Conservation (phyloP, 2,888 invertebrate species). For the Shargacucullia verbasci region DNA sequence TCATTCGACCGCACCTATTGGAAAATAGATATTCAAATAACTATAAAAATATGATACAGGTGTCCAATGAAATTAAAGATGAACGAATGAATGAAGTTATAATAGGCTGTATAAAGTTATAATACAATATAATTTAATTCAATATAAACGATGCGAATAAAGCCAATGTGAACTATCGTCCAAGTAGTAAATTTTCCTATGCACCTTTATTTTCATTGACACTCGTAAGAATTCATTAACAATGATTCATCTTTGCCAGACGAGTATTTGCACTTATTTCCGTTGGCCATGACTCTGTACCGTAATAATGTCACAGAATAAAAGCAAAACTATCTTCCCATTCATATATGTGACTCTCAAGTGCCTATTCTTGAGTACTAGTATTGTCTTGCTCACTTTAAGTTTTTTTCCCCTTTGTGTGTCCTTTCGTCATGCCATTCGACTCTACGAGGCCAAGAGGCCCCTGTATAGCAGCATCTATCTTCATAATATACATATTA, state of each 20-base stretch:
- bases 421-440: slow-evolving; percentile 73
- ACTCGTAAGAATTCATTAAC: slow-evolving; percentile 30
- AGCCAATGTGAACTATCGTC: too few species aligned
- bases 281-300: slow-evolving; percentile 61
- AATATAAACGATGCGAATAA: too few species aligned
- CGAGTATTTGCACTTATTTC: slow-evolving; percentile 46
- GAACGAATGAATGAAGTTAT: slow-evolving; percentile 18
- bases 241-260: slow-evolving; percentile 36
- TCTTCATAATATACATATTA: slow-evolving; percentile 53
- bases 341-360: slow-evolving; percentile 59
- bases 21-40: slow-evolving; percentile 3
- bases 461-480: slow-evolving; percentile 61
- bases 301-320: slow-evolving; percentile 57
- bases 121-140: too few species aligned
- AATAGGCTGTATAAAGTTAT: slow-evolving; percentile 7
- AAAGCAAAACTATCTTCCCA: slow-evolving; percentile 61
- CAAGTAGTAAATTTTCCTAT: neutral
- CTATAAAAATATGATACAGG: slow-evolving; percentile 26
- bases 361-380: slow-evolving; percentile 57
- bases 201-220: slow-evolving; percentile 24
- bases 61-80: too few species aligned
- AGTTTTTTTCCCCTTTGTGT: slow-evolving; percentile 65
- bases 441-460: slow-evolving; percentile 72
- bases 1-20: neutral
- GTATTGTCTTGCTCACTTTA: slow-evolving; percentile 59